These are phyloP conservation scores for Drosophila lacicola DNA, from an alignment of 2,888 invertebrate genomes.

Conservation along the genomic window DNA sequence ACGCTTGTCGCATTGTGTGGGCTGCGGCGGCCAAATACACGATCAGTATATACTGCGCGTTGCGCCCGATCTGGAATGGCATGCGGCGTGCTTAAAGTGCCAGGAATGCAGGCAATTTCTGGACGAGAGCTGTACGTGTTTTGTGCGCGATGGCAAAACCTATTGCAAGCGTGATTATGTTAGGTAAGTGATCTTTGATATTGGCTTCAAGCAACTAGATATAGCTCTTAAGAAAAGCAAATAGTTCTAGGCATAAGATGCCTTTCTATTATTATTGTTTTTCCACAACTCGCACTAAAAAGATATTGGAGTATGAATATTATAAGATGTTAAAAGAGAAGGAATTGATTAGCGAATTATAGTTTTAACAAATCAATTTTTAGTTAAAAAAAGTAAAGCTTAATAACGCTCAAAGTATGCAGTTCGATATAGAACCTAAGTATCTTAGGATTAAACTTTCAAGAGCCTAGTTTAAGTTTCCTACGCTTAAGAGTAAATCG, in stretches of 20 bases:
- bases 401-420: too few species aligned
- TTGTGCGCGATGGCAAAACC: conserved; percentile 99
- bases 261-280: too few species aligned
- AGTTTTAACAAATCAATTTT: too few species aligned
- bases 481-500: too few species aligned
- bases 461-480: too few species aligned
- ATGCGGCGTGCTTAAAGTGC: conserved; percentile 98
- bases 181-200: conserved; percentile 88
- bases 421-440: too few species aligned
- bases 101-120: conserved; percentile 98
- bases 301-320: too few species aligned
- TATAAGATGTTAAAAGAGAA: too few species aligned
- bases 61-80: conserved; percentile 99
- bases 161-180: conserved; percentile 99
- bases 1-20: conserved; percentile 94
- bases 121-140: conserved; percentile 99
- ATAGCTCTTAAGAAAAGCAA: not conserved
- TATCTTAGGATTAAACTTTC: too few species aligned
- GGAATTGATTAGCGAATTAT: too few species aligned
- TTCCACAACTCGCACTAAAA: too few species aligned
- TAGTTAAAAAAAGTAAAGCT: too few species aligned
- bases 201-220: not conserved
- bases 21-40: conserved; percentile 98
- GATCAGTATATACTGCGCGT: conserved; percentile 99
- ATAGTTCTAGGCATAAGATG: not conserved